Base-by-base conservation (phyloP, 1,140 invertebrate species). In the Chymomyza costata region DNA sequence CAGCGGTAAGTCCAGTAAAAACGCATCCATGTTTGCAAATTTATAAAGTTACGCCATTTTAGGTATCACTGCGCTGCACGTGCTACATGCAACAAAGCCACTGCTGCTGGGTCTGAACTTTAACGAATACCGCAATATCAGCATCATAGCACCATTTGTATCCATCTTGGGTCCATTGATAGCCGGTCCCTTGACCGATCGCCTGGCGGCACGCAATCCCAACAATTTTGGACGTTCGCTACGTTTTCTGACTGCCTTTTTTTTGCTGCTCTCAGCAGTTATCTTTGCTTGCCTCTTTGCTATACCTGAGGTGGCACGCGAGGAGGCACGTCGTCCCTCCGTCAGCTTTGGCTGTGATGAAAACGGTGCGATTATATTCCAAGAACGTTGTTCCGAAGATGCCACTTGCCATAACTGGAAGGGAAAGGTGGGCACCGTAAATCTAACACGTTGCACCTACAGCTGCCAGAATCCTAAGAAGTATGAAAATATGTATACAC, bases 1-100 rank as follows among this genome's bases (percentile, higher is more conserved):
- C 5, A 82, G 64, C 49, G 82, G 82, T 84, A 46, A 73, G 82
- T 73, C 0, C 1, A 10, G 7, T 2, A 16, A n/a, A 17, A 5
- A 1, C 1, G 14, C 0, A n/a, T n/a, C n/a, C n/a, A n/a, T n/a
- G n/a, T n/a, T n/a, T n/a, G 11, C 10, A 1, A 0, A 14, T 14
- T 2, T 6, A 13, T n/a, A n/a, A n/a, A 28, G 3, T 17, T 11
- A 30, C 0, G 1, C 7, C 1, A 8, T 39, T 2, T 19, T 84
- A 94, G 93, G 90, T 50, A 85, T 95, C 62, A 91, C 92, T 54
- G 92, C 91, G 63, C 86, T 95, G 34, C 90, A 93, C 61, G 90
- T 93, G 8, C 92, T 93, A 78, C 89, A 95, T 16, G 88, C 92
- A 1, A 85, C 91, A 6, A 93, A 93, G 82, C 94, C 94, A 87